Evolutionary conservation across 2,113 vertebrate species (phyloP), one percentile per base, ranked within the genome.

Genomic region (Podiceps cristatus): DNA sequence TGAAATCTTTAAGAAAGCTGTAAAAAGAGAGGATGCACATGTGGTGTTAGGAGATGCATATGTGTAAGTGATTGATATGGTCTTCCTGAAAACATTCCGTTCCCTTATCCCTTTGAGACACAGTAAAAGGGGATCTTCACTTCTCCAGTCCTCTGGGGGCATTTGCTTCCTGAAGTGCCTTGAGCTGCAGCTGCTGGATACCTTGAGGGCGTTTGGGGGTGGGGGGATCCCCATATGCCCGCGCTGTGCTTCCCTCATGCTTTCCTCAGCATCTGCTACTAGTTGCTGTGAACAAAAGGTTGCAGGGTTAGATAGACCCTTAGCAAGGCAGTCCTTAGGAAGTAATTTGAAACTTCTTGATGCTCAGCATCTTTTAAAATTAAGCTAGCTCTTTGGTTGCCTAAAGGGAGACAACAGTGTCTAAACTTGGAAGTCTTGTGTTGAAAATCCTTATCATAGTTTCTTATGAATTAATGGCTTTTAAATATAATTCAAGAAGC

Each of bases 61-160:
- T 0, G 0, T n/a, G 18, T 44, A 55, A 71, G 4, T 28, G 8
- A 10, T 67, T 40, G 62, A 35, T 52, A 27, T 3, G 16, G 18
- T 33, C 13, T 77, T 62, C 11, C 4, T 4, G 18, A 22, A 52
- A 64, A 19, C 10, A 1, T 73, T 53, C 4, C 10, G 45, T 85
- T 88, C 16, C 81, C 5, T 84, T 20, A 35, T 80, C 15, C 14
- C 40, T 64, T 60, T 69, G 33, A 52, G 55, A 35, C 24, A 47
- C 7, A 10, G 9, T 52, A 33, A 69, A 93, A 44, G 6, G 35
- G 15, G 17, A 47, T 45, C 24, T 85, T 86, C 5, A 3, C 33
- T 78, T 58, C 91, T 68, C 59, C 24, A 58, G 17, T 28, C 13
- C 17, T 64, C 1, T 0, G 2, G 44, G 22, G 4, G 5, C 58